These are phyloP conservation scores for Asbolus verrucosus DNA, from an alignment of 1,140 invertebrate genomes.

Conservation along the genomic window DNA sequence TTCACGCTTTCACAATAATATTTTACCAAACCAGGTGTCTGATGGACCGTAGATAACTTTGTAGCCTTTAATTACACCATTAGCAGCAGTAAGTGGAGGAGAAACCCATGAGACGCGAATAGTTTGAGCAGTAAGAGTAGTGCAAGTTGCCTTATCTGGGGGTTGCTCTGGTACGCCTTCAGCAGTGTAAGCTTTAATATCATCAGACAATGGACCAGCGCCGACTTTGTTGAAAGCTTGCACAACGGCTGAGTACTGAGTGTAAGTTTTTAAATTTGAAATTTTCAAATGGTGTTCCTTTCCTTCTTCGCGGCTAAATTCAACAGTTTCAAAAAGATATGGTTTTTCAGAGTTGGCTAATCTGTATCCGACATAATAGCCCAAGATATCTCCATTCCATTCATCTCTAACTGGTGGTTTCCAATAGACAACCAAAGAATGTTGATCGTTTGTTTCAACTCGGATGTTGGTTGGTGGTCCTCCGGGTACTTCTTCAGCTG, in stretches of 20 bases:
- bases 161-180: constrained; percentile 94
- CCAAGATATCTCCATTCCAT: constrained; percentile 94
- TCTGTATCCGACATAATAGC: constrained; percentile 92
- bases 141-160: constrained; percentile 91
- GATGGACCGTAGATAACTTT: constrained; percentile 95
- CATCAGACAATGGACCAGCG: constrained; percentile 89
- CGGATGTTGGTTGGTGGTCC: constrained; percentile 85
- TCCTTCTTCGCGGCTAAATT: constrained; percentile 90
- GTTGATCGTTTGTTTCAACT: constrained; percentile 92
- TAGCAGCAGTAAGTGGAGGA: constrained; percentile 88
- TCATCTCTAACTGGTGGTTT: constrained; percentile 89
- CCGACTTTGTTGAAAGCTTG: constrained; percentile 97
- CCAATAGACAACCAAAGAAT: constrained; percentile 93
- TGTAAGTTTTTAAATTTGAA: constrained; percentile 77
- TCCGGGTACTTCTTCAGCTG: constrained; percentile 93
- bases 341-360: constrained; percentile 89
- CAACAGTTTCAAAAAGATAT: constrained; percentile 92
- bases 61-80: constrained; percentile 96
- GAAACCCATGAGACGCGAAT: constrained; percentile 94
- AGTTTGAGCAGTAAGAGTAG: constrained; percentile 91
- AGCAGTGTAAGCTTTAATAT: constrained; percentile 90
- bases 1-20: no score
- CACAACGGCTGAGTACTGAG: constrained; percentile 93
- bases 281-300: constrained; percentile 87
- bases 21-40: constrained; percentile 90